phyloP scores from a whole-genome alignment of 2,888 invertebrate genomes.

The Spodoptera littoralis region DNA sequence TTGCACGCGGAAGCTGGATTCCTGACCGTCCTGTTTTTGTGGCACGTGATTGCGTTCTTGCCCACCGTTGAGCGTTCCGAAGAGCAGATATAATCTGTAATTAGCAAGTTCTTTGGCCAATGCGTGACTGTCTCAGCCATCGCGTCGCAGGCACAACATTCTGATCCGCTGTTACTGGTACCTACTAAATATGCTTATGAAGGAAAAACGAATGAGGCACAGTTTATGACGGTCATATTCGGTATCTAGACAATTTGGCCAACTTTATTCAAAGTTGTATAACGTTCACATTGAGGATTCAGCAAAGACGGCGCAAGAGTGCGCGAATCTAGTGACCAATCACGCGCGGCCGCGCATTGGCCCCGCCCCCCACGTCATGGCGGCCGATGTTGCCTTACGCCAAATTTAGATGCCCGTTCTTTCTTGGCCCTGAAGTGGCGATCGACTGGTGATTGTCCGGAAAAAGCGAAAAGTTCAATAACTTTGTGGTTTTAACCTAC shows the following conservation, averaged over 20 bases:
- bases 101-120: constrained; percentile 71
- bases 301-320: constrained; percentile 65
- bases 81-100: constrained; percentile 78
- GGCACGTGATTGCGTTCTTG: constrained; percentile 67
- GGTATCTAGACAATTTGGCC: constrained; percentile 30
- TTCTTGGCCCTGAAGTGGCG: constrained; percentile 66
- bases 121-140: constrained; percentile 59
- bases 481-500: constrained; percentile 26
- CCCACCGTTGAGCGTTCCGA: constrained; percentile 71
- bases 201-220: constrained; percentile 28
- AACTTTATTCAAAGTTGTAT: constrained; percentile 51
- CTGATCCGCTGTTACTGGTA: constrained; percentile 50
- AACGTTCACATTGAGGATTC: constrained; percentile 65
- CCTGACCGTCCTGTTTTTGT: constrained; percentile 46
- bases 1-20: constrained; percentile 68
- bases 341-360: constrained; percentile 70
- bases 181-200: constrained; percentile 24
- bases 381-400: constrained; percentile 81
- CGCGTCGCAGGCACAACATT: constrained; percentile 59
- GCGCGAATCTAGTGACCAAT: constrained; percentile 81
- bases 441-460: constrained; percentile 47
- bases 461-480: constrained; percentile 56
- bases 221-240: constrained; percentile 19
- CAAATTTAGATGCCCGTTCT: constrained; percentile 82
- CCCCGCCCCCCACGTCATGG: constrained; percentile 85